These are phyloP conservation scores for Orchesella cincta DNA, from an alignment of 1,140 invertebrate genomes.

Conservation along the genomic window DNA sequence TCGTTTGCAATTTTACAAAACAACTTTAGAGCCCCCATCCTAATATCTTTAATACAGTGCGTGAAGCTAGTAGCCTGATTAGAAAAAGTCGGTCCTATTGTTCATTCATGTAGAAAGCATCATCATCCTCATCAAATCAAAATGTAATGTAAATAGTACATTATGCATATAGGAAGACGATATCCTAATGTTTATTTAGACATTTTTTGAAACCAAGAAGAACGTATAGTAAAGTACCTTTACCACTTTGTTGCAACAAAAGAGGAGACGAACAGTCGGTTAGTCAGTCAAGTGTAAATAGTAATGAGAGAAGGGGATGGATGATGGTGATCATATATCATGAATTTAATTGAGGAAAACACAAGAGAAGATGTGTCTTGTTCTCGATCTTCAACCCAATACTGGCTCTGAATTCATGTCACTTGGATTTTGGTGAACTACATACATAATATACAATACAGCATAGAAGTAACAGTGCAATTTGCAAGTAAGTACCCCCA, in stretches of 20 bases:
- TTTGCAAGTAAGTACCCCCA: not conserved
- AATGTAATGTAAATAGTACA: no score
- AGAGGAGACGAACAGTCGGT: no score
- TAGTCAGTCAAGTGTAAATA: not conserved
- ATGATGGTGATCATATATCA: constrained; percentile 13
- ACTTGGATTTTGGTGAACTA: not conserved
- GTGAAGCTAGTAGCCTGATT: not conserved
- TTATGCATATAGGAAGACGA: no score
- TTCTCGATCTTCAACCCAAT: constrained; percentile 10
- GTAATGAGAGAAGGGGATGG: not conserved
- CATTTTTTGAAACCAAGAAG: no score
- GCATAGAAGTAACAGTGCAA: not conserved
- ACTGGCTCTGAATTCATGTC: constrained; percentile 11
- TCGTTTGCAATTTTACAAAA: not conserved
- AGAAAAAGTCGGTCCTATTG: constrained; percentile 2
- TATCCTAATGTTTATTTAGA: no score
- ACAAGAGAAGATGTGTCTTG: not conserved
- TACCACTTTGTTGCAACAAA: no score
- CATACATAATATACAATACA: not conserved
- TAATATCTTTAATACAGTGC: not conserved
- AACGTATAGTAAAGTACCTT: no score
- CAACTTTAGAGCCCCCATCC: not conserved
- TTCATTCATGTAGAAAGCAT: not conserved
- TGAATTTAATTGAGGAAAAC: constrained; percentile 16
- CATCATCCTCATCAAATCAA: no score